Base-by-base conservation (phyloP, 2,113 vertebrate genomes). In the Corythornis vintsioides region DNA sequence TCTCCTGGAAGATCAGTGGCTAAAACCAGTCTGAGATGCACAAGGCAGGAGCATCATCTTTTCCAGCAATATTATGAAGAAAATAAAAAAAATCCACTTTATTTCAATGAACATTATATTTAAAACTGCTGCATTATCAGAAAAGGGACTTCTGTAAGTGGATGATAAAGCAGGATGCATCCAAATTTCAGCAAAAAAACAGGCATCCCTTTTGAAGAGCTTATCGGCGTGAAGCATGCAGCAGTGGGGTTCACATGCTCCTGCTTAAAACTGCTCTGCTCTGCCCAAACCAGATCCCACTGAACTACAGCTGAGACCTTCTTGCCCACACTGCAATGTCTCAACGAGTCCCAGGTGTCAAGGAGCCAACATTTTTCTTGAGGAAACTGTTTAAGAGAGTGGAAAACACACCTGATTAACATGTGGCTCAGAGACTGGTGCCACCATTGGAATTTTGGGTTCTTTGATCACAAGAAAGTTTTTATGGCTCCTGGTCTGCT, bases 121-220 rank as follows among this genome's bases (percentile, higher is more conserved):
- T 87, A 45, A 77, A 89, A 61, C 35, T 13, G 10, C 29, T 42
- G 69, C n/a, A 13, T 26, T 83, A 89, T 67, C 76, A 88, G 82
- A 74, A 90, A 88, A 90, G 21, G 38, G 74, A 63, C 88, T 91
- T 82, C 73, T 94, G 94, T 22, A 29, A 0, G 12, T 43, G 55
- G 53, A 50, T 33, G 91, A 94, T 95, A 94, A 95, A 92, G 78
- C 52, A 48, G 81, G 57, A 66, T 31, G 31, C 5, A 85, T 81
- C 89, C n/a, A 63, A 83, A 78, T 69, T 72, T 61, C 73, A 85
- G 81, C 40, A 86, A 75, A 65, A 81, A 43, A 92, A 76, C 70
- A 22, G 2, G 20, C 64, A 63, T 65, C 67, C 35, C 55, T 93
- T 90, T 26, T 29, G 33, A 63, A 69, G 33, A 33, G 7, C 64